Evolutionary conservation across 2,888 invertebrate genomes (phyloP).

Genomic region (Chaetogeoica ovagalla): DNA sequence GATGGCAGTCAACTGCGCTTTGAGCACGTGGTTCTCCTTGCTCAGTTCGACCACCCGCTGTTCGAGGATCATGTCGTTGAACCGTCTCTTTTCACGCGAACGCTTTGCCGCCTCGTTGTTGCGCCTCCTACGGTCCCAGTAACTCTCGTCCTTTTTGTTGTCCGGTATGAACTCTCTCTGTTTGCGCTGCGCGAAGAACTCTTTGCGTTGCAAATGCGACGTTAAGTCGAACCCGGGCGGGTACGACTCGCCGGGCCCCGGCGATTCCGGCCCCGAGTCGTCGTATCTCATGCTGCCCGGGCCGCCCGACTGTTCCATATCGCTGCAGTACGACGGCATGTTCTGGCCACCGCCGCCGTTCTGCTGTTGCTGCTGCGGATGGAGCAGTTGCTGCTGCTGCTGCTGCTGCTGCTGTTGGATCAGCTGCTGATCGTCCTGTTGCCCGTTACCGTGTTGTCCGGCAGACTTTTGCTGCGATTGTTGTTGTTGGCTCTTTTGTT

Average conservation of each 20-base stretch:
- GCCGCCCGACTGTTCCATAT: slow-evolving; percentile 54
- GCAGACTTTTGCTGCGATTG: slow-evolving; percentile 9
- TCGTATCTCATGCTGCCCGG: slow-evolving; percentile 43
- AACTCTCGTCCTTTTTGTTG: slow-evolving; percentile 93
- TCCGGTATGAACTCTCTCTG: slow-evolving; percentile 96
- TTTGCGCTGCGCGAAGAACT: slow-evolving; percentile 85
- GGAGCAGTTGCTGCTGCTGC: slow-evolving; percentile 71
- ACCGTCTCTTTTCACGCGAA: slow-evolving; percentile 92
- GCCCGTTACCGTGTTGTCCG: slow-evolving; percentile 62
- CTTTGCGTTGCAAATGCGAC: slow-evolving; percentile 67
- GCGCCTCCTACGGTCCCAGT: slow-evolving; percentile 93
- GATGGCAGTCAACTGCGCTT: slow-evolving; percentile 89
- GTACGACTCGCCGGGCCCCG: slow-evolving; percentile 56
- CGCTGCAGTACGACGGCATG: slow-evolving; percentile 58
- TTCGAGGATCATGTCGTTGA: slow-evolving; percentile 95
- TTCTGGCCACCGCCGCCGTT: slow-evolving; percentile 59
- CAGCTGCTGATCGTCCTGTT: slow-evolving; percentile 2
- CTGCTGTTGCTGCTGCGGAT: slow-evolving; percentile 67
- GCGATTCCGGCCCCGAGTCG: slow-evolving; percentile 58
- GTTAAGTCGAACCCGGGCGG: slow-evolving; percentile 48
- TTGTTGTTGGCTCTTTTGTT: slow-evolving; percentile 18
- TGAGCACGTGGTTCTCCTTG: slow-evolving; percentile 91
- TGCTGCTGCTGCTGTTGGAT: slow-evolving; percentile 60
- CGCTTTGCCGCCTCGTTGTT: slow-evolving; percentile 97
- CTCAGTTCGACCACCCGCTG: slow-evolving; percentile 91